Percentiles rank a stretch among this genome's conserved stretches.
Conservation (phyloP, 2,113 vertebrate genomes). For the Sinocyclocheilus grahami region DNA sequence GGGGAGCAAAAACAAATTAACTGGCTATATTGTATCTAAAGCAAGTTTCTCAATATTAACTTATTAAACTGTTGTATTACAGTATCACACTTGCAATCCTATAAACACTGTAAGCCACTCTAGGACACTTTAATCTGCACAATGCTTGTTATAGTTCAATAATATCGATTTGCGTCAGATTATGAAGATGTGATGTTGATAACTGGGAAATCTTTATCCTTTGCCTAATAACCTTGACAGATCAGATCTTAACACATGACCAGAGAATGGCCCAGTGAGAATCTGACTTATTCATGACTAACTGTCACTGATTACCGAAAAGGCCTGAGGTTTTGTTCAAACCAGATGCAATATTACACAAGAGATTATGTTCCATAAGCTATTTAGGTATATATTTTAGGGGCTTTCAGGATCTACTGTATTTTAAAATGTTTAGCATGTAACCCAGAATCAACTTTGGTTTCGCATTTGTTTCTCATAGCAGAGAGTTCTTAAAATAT, state of each 20-base stretch:
- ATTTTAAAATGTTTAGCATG: background rate
- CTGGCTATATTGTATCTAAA: background rate
- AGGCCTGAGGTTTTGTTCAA: background rate
- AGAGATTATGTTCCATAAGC: background rate
- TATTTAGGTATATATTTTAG: background rate
- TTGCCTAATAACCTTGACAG: background rate
- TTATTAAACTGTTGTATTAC: background rate
- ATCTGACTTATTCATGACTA: background rate
- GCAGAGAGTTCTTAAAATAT: background rate
- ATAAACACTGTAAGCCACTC: background rate
- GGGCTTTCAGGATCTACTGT: background rate
- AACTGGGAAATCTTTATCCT: background rate
- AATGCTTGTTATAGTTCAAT: too few relatives aligned
- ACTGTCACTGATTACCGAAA: background rate
- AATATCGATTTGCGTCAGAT: background rate
- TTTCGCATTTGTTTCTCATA: conserved; percentile 13
- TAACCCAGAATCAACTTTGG: background rate
- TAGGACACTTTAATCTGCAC: background rate
- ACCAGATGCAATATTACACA: background rate
- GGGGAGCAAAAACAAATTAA: background rate
- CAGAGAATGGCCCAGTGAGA: background rate
- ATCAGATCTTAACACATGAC: background rate
- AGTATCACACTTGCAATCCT: background rate
- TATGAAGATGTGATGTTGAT: background rate
- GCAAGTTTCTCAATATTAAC: background rate